phyloP scores from a whole-genome alignment of 2,113 vertebrate species.

The Azemiops feae region DNA sequence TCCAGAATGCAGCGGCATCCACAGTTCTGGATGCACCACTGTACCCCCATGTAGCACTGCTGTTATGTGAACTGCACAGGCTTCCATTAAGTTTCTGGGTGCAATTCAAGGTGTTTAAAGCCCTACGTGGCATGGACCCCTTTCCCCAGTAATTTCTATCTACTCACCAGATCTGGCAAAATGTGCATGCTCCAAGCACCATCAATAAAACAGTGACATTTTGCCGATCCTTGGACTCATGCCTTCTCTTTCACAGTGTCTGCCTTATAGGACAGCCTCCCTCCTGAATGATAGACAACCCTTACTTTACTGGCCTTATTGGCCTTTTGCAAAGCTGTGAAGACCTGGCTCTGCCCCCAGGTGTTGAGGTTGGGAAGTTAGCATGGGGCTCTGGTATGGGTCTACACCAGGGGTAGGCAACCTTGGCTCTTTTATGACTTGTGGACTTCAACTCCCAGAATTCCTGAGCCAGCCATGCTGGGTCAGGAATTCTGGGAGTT shows the following conservation, averaged over 20 bases:
- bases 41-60: neutral
- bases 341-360: neutral
- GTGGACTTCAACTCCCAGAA: no score
- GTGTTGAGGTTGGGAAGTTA: neutral
- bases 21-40: neutral
- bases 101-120: neutral
- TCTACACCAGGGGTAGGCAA: no score
- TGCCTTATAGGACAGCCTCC: neutral
- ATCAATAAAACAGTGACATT: neutral
- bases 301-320: neutral
- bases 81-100: neutral
- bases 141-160: neutral
- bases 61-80: neutral
- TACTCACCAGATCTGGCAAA: neutral
- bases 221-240: neutral
- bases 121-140: neutral
- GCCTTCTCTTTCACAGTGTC: neutral
- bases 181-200: neutral
- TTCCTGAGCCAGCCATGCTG: no score
- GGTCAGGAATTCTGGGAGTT: no score
- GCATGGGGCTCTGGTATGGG: neutral
- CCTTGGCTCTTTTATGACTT: no score
- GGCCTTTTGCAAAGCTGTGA: neutral
- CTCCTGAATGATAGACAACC: neutral
- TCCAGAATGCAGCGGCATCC: neutral